Evolutionary conservation across 1,140 invertebrate species (phyloP).

Genomic region (Ceratosolen solmsi): DNA sequence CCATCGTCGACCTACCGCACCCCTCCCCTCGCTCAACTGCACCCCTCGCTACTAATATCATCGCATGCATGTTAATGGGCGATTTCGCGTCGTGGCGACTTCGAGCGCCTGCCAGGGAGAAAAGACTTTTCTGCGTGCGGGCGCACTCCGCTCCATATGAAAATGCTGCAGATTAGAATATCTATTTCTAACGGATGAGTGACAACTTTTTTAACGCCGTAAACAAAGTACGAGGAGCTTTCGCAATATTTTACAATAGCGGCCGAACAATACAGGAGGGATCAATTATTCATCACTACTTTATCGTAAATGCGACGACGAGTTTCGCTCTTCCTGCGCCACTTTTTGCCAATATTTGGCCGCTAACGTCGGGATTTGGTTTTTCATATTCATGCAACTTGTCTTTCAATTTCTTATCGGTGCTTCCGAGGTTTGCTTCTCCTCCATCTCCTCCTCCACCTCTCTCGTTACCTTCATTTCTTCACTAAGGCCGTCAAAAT

Average conservation of each 20-base stretch:
- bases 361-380: neutral
- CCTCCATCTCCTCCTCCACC: neutral
- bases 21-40: neutral
- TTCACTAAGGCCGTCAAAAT: too few relatives aligned
- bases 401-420: neutral
- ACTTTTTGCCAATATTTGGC: neutral
- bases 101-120: neutral
- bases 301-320: too few relatives aligned
- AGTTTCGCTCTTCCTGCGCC: neutral
- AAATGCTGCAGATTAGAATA: neutral
- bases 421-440: neutral
- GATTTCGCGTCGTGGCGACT: neutral
- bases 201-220: too few relatives aligned
- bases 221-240: too few relatives aligned
- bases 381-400: neutral
- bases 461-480: too few relatives aligned
- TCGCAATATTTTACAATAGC: too few relatives aligned
- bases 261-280: too few relatives aligned
- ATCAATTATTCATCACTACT: neutral
- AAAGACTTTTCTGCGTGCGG: neutral
- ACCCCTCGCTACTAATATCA: neutral
- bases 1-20: too few relatives aligned
- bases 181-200: neutral
- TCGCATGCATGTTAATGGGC: neutral
- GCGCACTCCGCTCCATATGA: too few relatives aligned